phyloP scores from a whole-genome alignment of 1,140 invertebrate species.

The Zaprionus kolodkinae region DNA sequence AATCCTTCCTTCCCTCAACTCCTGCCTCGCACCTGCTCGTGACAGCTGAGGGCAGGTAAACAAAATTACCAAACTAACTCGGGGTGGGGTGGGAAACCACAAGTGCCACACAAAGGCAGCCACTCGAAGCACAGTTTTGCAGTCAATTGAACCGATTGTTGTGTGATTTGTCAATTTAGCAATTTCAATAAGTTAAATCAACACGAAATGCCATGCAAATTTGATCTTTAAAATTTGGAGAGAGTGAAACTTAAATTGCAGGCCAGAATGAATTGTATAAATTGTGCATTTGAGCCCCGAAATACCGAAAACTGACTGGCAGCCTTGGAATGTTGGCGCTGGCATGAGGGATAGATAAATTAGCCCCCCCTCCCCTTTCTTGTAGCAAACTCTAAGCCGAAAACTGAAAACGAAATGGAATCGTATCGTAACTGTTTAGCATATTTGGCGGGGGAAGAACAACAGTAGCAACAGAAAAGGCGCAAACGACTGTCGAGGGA shows the following conservation, averaged over 20 bases:
- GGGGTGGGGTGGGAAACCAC: not conserved
- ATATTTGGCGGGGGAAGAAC: constrained; percentile 43
- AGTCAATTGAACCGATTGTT: not conserved
- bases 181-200: not conserved
- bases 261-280: constrained; percentile 27
- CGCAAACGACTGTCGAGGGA: constrained; percentile 36
- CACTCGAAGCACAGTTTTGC: not conserved
- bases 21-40: constrained; percentile 49
- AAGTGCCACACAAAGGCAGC: constrained; percentile 1
- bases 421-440: constrained; percentile 64
- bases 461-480: constrained; percentile 11
- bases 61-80: not conserved
- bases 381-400: constrained; percentile 12
- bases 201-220: not conserved
- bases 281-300: constrained; percentile 60
- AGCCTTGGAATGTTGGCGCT: constrained; percentile 41
- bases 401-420: constrained; percentile 41
- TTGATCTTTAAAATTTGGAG: not conserved
- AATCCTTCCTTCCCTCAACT: constrained; percentile 32
- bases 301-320: constrained; percentile 52
- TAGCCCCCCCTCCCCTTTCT: constrained; percentile 11
- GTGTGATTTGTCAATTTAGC: not conserved
- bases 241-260: constrained; percentile 31
- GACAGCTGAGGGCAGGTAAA: constrained; percentile 45
- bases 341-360: constrained; percentile 61